phyloP scores from a whole-genome alignment of 2,113 vertebrate genomes.

The Dipodomys ordii region DNA sequence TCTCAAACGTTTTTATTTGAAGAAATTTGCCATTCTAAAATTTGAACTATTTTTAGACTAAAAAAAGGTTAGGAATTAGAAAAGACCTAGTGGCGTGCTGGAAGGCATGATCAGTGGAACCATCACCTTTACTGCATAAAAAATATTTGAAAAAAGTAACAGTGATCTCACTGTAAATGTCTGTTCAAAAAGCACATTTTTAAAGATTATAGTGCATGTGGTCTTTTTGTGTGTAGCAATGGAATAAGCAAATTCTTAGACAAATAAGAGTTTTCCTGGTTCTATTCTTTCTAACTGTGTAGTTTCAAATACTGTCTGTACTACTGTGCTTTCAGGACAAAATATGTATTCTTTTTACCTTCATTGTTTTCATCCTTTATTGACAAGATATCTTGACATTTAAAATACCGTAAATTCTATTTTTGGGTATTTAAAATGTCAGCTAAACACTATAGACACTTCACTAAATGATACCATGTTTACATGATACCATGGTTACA shows the following conservation, averaged over 20 bases:
- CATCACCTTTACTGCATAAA: neutral
- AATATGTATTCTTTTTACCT: neutral
- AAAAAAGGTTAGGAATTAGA: neutral
- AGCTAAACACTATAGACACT: neutral
- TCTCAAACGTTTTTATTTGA: neutral
- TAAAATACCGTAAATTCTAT: neutral
- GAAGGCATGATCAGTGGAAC: neutral
- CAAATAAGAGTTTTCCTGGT: no score
- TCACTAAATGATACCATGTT: neutral
- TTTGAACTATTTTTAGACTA: neutral
- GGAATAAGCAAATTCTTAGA: neutral
- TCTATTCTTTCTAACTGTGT: no score
- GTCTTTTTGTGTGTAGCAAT: neutral
- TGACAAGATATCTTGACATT: constrained; percentile 9
- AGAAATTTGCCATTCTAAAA: constrained; percentile 24
- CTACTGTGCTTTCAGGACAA: neutral
- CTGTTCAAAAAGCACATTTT: neutral
- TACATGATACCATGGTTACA: neutral
- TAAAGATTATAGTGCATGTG: neutral
- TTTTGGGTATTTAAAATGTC: neutral
- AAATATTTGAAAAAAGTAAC: constrained; percentile 17
- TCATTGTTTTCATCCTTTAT: neutral
- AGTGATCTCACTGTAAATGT: neutral
- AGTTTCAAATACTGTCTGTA: neutral
- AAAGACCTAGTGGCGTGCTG: neutral